Conservation (phyloP, 2,888 invertebrate genomes). For the Enchytraeus crypticus region DNA sequence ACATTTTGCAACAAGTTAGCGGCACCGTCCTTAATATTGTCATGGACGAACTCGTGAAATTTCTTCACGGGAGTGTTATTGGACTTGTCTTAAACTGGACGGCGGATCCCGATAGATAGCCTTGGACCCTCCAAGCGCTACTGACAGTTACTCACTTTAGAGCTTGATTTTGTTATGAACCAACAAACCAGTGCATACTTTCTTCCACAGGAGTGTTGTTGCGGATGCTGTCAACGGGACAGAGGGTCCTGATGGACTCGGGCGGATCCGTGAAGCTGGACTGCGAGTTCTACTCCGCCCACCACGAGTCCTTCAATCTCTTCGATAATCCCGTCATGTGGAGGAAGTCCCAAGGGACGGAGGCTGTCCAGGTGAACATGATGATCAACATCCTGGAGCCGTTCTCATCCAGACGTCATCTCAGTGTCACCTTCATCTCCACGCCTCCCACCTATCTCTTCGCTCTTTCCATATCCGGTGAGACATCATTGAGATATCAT, state of each 20-base stretch:
- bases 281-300: constrained; percentile 10
- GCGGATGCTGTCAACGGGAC: constrained; percentile 8
- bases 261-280: constrained; percentile 6
- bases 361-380: constrained; percentile 15
- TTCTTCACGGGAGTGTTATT: too few relatives aligned
- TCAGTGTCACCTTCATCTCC: constrained; percentile 12
- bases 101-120: too few relatives aligned
- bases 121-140: too few relatives aligned
- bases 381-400: constrained; percentile 17
- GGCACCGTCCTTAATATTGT: too few relatives aligned
- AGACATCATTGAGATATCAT: too few relatives aligned
- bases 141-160: too few relatives aligned
- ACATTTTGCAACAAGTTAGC: too few relatives aligned
- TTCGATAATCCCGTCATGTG: constrained; percentile 18
- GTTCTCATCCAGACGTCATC: constrained; percentile 3
- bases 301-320: constrained; percentile 10
- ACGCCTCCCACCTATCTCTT: constrained; percentile 10
- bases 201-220: too few relatives aligned
- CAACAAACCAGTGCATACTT: too few relatives aligned
- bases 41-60: too few relatives aligned
- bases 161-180: too few relatives aligned
- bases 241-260: constrained; percentile 8
- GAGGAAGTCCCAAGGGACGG: constrained; percentile 16
- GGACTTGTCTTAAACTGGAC: too few relatives aligned
- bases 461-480: constrained; percentile 11